phyloP scores from a whole-genome alignment of 2,888 invertebrate genomes.

The Pyralis farinalis region DNA sequence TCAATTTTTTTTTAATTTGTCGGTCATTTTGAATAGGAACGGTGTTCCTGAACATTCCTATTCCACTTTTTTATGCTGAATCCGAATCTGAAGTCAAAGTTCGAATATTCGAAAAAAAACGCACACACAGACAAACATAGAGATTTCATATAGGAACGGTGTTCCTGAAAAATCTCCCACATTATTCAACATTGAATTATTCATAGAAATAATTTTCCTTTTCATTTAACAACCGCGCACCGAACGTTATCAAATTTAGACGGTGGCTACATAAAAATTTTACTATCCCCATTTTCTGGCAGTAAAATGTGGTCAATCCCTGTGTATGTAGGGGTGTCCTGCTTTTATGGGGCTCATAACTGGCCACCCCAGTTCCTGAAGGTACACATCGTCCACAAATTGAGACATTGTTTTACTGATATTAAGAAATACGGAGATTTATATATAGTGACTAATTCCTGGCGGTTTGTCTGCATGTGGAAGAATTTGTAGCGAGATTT shows the following conservation, averaged over 20 bases:
- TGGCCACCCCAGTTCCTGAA: constrained; percentile 28
- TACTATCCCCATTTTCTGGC: constrained; percentile 49
- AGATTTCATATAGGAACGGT: no score
- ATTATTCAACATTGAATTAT: constrained; percentile 32
- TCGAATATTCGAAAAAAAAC: no score
- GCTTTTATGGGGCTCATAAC: constrained; percentile 48
- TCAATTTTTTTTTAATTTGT: no score
- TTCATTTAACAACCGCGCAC: constrained; percentile 38
- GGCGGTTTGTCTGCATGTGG: no score
- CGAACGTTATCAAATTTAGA: constrained; percentile 37
- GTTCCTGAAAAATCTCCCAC: background rate
- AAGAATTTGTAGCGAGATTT: no score
- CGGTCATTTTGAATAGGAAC: no score
- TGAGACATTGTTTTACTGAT: constrained; percentile 5
- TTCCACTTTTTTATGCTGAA: no score
- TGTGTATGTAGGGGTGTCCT: constrained; percentile 36
- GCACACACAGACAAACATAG: no score
- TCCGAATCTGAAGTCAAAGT: no score
- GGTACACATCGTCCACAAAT: background rate
- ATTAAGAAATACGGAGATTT: background rate
- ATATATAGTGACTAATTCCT: no score
- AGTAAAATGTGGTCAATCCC: constrained; percentile 59
- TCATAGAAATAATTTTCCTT: constrained; percentile 41
- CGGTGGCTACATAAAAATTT: constrained; percentile 44
- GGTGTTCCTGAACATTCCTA: no score